Conservation (phyloP, 2,888 invertebrate genomes). For the Piscicola geometra region DNA sequence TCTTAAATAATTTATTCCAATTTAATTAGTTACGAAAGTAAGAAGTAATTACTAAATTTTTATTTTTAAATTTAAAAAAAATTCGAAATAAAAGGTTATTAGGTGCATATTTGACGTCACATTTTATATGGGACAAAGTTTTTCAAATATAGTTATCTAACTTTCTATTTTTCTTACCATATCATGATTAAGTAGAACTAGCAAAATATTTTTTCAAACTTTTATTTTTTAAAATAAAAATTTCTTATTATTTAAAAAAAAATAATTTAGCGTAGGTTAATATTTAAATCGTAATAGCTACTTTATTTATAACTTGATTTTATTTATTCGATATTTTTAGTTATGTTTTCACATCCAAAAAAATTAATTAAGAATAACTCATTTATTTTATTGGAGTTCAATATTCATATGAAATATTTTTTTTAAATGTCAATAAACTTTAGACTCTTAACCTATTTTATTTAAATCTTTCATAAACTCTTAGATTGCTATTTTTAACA, state of each 20-base stretch:
- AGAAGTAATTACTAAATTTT: too few species aligned
- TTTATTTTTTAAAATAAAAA: neutral
- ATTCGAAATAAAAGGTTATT: neutral
- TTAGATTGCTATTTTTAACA: too few species aligned
- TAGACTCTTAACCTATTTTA: neutral
- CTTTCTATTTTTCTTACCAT: neutral
- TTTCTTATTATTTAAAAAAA: neutral
- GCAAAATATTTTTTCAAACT: neutral
- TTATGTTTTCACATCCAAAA: too few species aligned
- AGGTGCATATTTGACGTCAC: constrained; percentile 10
- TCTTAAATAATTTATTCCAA: too few species aligned
- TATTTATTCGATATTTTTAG: too few species aligned
- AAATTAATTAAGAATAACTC: too few species aligned
- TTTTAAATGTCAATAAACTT: neutral
- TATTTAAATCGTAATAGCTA: too few species aligned
- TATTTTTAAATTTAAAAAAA: neutral
- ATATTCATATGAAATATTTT: too few species aligned
- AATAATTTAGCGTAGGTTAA: too few species aligned
- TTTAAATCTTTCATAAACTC: neutral
- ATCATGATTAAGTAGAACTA: neutral
- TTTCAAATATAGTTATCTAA: neutral
- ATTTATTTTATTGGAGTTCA: too few species aligned
- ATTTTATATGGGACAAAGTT: constrained; percentile 1
- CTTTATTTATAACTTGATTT: too few species aligned
- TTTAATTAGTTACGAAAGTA: too few species aligned